These are phyloP conservation scores for Halocynthia roretzi DNA, from an alignment of 23 tunicate genomes.

Conservation along the genomic window DNA sequence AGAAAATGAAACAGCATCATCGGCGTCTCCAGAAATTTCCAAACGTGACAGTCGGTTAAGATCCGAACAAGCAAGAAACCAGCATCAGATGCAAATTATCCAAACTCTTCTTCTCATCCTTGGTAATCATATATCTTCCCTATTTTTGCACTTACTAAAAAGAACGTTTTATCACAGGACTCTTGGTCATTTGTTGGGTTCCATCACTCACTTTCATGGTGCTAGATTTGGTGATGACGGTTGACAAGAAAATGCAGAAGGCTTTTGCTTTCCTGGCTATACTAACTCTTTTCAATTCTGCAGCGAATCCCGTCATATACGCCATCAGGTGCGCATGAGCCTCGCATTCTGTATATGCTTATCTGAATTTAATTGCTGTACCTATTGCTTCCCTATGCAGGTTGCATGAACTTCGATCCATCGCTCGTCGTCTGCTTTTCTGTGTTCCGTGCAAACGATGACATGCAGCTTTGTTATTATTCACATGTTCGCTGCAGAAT, in stretches of 20 bases:
- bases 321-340: slow-evolving; percentile 11
- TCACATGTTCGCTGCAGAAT: too few relatives aligned
- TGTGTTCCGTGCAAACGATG: not conserved
- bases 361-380: not conserved
- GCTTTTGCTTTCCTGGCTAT: slow-evolving; percentile 22
- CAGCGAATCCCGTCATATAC: slow-evolving; percentile 18
- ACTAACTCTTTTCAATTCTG: slow-evolving; percentile 15
- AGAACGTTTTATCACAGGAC: not conserved
- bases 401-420: slow-evolving; percentile 14
- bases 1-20: too few relatives aligned
- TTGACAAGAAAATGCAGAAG: slow-evolving; percentile 10
- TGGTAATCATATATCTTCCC: not conserved
- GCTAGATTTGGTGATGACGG: not conserved
- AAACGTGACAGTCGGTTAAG: not conserved
- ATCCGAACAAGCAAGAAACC: not conserved
- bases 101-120: slow-evolving; percentile 18
- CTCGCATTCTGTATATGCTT: not conserved
- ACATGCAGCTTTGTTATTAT: too few relatives aligned
- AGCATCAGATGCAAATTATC: slow-evolving; percentile 23
- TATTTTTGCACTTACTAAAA: not conserved
- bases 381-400: not conserved
- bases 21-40: too few relatives aligned
- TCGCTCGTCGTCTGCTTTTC: not conserved
- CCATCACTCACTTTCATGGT: slow-evolving; percentile 26
- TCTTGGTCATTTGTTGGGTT: slow-evolving; percentile 19